These are phyloP conservation scores for Catharus fuscescens DNA, from an alignment of 2,113 vertebrate species.

Conservation along the genomic window DNA sequence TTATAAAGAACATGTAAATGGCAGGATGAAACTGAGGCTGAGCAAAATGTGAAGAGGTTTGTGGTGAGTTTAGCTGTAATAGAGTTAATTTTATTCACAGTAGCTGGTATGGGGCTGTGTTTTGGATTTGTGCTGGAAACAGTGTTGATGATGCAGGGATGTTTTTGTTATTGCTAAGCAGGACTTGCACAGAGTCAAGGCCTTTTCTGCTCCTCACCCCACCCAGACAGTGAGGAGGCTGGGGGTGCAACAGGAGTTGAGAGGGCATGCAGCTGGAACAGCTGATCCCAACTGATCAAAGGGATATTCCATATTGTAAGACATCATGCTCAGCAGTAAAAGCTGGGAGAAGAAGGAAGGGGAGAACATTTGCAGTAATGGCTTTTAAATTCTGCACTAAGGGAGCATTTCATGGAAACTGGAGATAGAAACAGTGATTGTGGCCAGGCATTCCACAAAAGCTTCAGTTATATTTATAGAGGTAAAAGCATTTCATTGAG, in stretches of 20 bases:
- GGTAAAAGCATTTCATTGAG: background rate
- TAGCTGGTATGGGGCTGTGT: background rate
- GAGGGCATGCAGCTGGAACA: background rate
- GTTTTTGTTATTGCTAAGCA: background rate
- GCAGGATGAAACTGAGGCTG: background rate
- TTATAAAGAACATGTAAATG: background rate
- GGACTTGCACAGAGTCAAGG: background rate
- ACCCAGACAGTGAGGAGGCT: background rate
- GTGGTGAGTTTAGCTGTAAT: background rate
- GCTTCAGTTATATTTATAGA: background rate
- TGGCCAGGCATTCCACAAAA: background rate
- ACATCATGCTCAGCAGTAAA: background rate
- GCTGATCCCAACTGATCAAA: background rate
- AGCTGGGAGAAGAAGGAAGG: background rate
- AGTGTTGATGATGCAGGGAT: background rate
- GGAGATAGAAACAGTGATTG: background rate
- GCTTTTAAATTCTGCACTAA: background rate
- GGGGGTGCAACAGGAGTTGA: background rate
- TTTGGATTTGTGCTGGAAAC: background rate
- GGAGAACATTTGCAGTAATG: background rate
- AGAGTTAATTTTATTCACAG: background rate
- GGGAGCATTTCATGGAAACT: background rate
- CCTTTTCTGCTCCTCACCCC: background rate
- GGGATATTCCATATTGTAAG: background rate
- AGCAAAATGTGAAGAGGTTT: background rate